Evolutionary conservation across 2,888 invertebrate species (phyloP), one percentile per base, ranked within the genome.

Genomic region (Hemithea aestivaria): DNA sequence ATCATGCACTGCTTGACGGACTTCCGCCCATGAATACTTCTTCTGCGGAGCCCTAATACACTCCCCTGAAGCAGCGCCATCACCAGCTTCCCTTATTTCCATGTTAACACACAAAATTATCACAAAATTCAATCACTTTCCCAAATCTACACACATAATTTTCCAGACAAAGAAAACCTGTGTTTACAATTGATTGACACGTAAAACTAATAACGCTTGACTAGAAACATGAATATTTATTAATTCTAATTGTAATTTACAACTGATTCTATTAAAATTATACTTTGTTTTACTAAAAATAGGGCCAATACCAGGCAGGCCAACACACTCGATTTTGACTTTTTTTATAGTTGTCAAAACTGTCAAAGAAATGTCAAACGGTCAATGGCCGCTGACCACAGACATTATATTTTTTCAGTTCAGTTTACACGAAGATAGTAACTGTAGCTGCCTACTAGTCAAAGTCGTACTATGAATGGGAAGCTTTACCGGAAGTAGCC

Each of bases 1-100:
- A 64, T 95, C 95, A 62, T 93, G 92, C 0, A 96, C 95, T 6
- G 94, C 93, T 30, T 91, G 90, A 44, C 94, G 89, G 10, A 95
- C 89, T 72, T 95, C 95, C 1, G 92, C 91, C 96, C 95, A 96
- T 34, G 92, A 90, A 60, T 81, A 84, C 47, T 77, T 88, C 78
- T 72, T 88, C 51, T 73, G 66, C 10, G 80, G 72, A 10, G 66
- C 59, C 28, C 67, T 68, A 3, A 79, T 68, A 36, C 66, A 73
- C 48, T 84, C 85, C 5, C 75, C 81, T 0, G 82, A 66, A 20
- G 85, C 79, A 29, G 84, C 84, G 20, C 85, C 85, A 49, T 85
- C 85, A 6, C 85, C 85, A 42, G 81, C 82, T 49, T 83, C 83
- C 66, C 84, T 74, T 45, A 83, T 73, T 51, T 87, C 85, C 85